Evolutionary conservation across 2,797 vertebrate species (phyloP), one percentile per base, ranked within the genome.

Genomic region (Catamblyrhynchus diadema): DNA sequence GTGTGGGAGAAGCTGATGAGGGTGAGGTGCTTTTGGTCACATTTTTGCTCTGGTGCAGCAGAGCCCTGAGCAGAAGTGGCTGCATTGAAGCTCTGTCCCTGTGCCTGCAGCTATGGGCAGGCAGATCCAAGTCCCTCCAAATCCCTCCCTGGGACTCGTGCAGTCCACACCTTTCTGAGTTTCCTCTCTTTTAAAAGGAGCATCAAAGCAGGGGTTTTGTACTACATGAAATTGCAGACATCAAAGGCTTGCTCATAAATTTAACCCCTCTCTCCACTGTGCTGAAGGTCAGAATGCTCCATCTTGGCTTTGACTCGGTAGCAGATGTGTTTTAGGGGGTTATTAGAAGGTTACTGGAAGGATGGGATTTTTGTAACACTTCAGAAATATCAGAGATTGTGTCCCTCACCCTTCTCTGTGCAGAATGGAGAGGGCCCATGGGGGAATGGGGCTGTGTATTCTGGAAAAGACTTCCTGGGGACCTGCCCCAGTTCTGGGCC

Each of bases 171-270:
- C 89, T 80, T 77, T 32, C 80, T 21, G 73, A 57, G 51, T 28
- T 86, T 81, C 81, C 69, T 48, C 54, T 77, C 61, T 51, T 70
- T 22, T 37, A 16, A 41, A 73, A 77, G 44, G 44, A 79, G 86
- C 86, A 90, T 95, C 90, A 93, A 94, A 94, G 94, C 78, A 51
- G 44, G 44, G 80, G 77, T 11, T 94, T 95, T 62, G 66, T 75
- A 39, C 85, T 73, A 23, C 47, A 1, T 66, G 85, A 84, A 91
- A 69, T 72, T 23, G 45, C 59, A 90, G 77, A 88, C 88, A 86
- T 96, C 93, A 94, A 94, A 95, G 87, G 41, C 70, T 84, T 21
- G 79, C 82, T 93, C 41, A 9, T 74, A 8, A 72, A 33, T 72
- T 37, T 75, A 93, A 88, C 70, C 82, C 53, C 70, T 64, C 70